Percentiles rank a stretch among this genome's conserved stretches.
Conservation (phyloP, 2,888 invertebrate genomes). For the Antheraea yamamai region DNA sequence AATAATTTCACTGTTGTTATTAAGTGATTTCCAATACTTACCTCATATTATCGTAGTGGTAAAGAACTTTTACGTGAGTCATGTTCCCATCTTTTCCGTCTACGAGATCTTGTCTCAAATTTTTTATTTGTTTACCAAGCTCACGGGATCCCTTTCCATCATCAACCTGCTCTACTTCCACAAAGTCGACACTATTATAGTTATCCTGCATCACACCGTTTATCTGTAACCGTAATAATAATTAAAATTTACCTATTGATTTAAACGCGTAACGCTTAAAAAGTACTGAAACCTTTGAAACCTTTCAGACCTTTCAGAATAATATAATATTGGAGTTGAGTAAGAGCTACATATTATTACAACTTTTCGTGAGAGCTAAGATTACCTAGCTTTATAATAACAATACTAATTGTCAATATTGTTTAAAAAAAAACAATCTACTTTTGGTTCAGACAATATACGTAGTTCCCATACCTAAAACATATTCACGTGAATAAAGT, state of each 20-base stretch:
- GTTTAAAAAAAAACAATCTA: not conserved
- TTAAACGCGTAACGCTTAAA: not conserved
- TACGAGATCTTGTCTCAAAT: constrained; percentile 87
- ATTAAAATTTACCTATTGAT: not conserved
- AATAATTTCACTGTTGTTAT: too few relatives aligned
- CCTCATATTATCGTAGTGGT: constrained; percentile 93
- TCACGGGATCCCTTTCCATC: constrained; percentile 85
- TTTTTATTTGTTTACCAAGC: constrained; percentile 80
- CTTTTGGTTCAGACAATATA: not conserved
- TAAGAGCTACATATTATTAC: not conserved
- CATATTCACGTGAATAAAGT: not conserved
- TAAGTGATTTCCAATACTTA: constrained; percentile 33
- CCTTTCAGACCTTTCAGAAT: not conserved
- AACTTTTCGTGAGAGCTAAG: not conserved
- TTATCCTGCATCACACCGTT: constrained; percentile 90
- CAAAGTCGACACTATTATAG: constrained; percentile 97
- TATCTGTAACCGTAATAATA: constrained; percentile 58
- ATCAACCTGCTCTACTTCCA: constrained; percentile 95
- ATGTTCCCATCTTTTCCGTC: constrained; percentile 85
- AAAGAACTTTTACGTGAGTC: constrained; percentile 86
- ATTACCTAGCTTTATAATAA: too few relatives aligned
- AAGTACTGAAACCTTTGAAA: not conserved
- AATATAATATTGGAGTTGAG: not conserved
- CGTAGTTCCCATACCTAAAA: not conserved
- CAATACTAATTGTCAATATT: not conserved